Percentiles rank a stretch among this genome's conserved stretches.
Evolutionary conservation across 2,113 vertebrate species (phyloP).

Genomic region (Ovis aries): ARS-UI_Ramb_v3.0 NC_056080.1:103957501-103958000

Average conservation of each 20-base stretch:
- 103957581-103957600: not conserved
- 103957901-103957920: not conserved
- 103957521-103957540: slow-evolving; percentile 23
- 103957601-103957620: not conserved
- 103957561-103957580: slow-evolving; percentile 26
- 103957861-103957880: not conserved
- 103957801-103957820: not conserved
- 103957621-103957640: slow-evolving; percentile 9
- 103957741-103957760: slow-evolving; percentile 10
- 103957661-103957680: not conserved
- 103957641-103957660: slow-evolving; percentile 24
- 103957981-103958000: slow-evolving; percentile 13
- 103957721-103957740: not conserved
- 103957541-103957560: slow-evolving; percentile 7
- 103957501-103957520: not conserved
- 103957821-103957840: not conserved
- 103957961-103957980: not conserved
- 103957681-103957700: not conserved
- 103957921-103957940: not conserved
- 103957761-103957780: not conserved
- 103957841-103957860: not conserved
- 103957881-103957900: not conserved
- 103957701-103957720: slow-evolving; percentile 8
- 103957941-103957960: not conserved
- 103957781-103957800: not conserved